Evolutionary conservation across 2,113 vertebrate genomes (phyloP), one percentile per base, ranked within the genome.

Genomic region (Channa argus): DNA sequence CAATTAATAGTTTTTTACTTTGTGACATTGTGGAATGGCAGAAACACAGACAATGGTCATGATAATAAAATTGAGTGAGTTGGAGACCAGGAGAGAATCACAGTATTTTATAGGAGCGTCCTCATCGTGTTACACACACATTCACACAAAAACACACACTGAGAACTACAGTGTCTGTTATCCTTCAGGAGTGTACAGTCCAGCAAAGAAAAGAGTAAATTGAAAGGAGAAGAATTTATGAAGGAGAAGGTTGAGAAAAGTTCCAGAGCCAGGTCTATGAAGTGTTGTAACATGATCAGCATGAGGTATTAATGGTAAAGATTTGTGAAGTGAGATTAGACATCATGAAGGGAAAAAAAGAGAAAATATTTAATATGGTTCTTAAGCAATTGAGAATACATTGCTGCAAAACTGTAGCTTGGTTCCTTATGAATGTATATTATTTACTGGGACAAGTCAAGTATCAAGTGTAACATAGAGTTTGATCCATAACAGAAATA

Each of bases 151-250:
- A 43, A 62, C 24, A 50, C 68, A 53, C n/a, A 24, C 59, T 4
- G 7, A 37, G 46, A 12, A 58, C 66, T 50, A 38, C 13, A 53
- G 47, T 39, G 39, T 52, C 50, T 74, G 66, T 78, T 86, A 72
- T 87, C 72, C 77, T 62, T 6, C 14, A n/a, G 73, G 58, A 84
- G 84, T 9, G n/a, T 37, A 62, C 83, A 38, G 65, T 46, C 8
- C 62, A 8, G 41, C 59, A 55, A 80, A 70, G 76, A 76, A 72
- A 67, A 14, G 76, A 41, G 68, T 55, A 38, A 70, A 50, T 9
- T 24, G 41, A 49, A 61, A 62, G 45, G 39, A 80, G 43, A 41
- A 34, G 61, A n/a, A 24, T 24, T 24, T 24, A 24, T 24, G 24
- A 24, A 7, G 52, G 36, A 64, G 52, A 49, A 36, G 36, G 49